Evolutionary conservation across 1,140 invertebrate genomes (phyloP), one percentile per base, ranked within the genome.

Genomic region (Orchesella cincta): DNA sequence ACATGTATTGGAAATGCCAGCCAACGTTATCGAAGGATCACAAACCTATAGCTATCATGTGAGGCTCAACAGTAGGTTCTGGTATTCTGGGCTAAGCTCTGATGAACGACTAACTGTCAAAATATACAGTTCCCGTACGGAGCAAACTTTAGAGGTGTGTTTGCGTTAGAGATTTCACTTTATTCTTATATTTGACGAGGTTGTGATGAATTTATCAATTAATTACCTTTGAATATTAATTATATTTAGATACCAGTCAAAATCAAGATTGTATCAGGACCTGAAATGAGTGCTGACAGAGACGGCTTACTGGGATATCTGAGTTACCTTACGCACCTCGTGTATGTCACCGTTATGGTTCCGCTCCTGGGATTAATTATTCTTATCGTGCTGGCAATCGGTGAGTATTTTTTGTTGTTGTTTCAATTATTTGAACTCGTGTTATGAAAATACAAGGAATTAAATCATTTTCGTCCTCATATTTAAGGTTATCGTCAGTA

Each of bases 171-270:
- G 23, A 62, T 62, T 62, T 16, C 23, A 62, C 3, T 8, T 62
- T 62, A 8, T 62, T 62, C 54, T 18, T 62, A 62, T 16, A 28
- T 62, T 8, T 12, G 54, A 8, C 8, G 18, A 18, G 18, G 18
- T 18, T 8, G 39, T 46, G 39, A 8, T 46, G 39, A 8, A 46
- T 46, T 46, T 5, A 46, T 8, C 39, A 46, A 46, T 5, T 18
- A 46, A 46, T 46, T 5, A 46, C 5, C 39, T 18, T 8, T 46
- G 39, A 46, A 5, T 46, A 18, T 5, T 46, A 46, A 46, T 46
- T 5, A 46, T 18, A 46, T 67, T 67, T 23, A 67, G 62, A 67
- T 67, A 12, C 62, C 62, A 29, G 31, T 67, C 33, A 67, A 67
- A 33, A 67, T 67, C 23, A 67, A 33, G n/a, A 67, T 67, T 31